Evolutionary conservation across 1,140 invertebrate genomes (phyloP).

Genomic region (Achatina immaculata): DNA sequence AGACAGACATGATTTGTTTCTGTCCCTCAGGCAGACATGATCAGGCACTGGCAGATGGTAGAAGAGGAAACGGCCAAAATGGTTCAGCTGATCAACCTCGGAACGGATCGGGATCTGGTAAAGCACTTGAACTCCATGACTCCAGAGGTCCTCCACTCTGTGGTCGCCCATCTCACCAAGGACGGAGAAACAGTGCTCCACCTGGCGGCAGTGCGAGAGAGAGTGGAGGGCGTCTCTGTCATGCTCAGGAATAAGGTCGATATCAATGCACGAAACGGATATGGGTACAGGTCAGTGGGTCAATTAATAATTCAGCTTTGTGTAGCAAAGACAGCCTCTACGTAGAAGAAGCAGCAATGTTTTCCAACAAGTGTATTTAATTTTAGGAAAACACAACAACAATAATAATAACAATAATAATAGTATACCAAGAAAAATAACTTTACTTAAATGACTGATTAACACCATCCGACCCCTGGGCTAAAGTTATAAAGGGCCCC

Average conservation of each 20-base stretch:
- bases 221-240: neutral
- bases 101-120: slow-evolving; percentile 8
- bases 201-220: slow-evolving; percentile 18
- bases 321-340: no score
- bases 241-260: neutral
- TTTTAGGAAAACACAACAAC: no score
- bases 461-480: no score
- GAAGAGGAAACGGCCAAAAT: neutral
- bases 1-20: no score
- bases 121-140: neutral
- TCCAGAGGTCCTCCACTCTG: neutral
- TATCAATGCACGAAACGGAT: neutral
- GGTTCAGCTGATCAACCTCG: neutral
- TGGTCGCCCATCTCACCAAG: slow-evolving; percentile 2
- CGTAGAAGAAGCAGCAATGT: no score
- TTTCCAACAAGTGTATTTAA: no score
- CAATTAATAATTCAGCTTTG: no score
- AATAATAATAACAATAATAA: no score
- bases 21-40: neutral
- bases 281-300: slow-evolving; percentile 17
- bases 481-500: no score
- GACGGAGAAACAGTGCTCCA: slow-evolving; percentile 22
- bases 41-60: neutral
- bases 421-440: no score
- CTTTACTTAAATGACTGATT: no score